Percentiles rank a stretch among this genome's conserved stretches.
Evolutionary conservation across 2,888 invertebrate species (phyloP).

Genomic region (Oegoconia quadripuncta): DNA sequence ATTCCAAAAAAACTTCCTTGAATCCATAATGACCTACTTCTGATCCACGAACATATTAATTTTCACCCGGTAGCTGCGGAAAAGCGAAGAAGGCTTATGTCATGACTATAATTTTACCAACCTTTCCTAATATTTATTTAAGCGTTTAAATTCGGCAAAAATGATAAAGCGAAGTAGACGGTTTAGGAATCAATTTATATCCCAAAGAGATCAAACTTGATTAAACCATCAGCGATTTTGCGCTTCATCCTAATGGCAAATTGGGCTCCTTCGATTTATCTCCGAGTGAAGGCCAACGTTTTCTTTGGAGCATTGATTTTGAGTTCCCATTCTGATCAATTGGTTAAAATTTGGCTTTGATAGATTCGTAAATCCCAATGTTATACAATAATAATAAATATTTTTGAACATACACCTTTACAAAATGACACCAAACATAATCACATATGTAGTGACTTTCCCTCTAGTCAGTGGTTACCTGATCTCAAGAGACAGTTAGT

Average conservation of each 20-base stretch:
- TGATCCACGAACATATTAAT: no score
- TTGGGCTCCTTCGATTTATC: conserved; percentile 24
- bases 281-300: conserved; percentile 15
- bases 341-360: background rate
- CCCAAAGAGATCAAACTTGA: conserved; percentile 18
- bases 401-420: no score
- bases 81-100: no score
- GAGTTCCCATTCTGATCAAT: background rate
- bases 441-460: no score
- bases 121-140: conserved; percentile 2
- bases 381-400: no score
- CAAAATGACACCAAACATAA: no score
- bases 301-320: conserved; percentile 23
- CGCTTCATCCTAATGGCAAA: conserved; percentile 24
- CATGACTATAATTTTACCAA: no score
- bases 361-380: background rate
- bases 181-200: conserved; percentile 19
- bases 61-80: no score
- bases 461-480: no score
- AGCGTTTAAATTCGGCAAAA: background rate
- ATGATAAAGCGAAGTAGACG: conserved; percentile 3
- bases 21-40: no score
- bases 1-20: no score
- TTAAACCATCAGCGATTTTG: conserved; percentile 25
- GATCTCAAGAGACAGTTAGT: no score